Conservation (phyloP, 2,113 vertebrate genomes). For the Aphelocoma coerulescens region DNA sequence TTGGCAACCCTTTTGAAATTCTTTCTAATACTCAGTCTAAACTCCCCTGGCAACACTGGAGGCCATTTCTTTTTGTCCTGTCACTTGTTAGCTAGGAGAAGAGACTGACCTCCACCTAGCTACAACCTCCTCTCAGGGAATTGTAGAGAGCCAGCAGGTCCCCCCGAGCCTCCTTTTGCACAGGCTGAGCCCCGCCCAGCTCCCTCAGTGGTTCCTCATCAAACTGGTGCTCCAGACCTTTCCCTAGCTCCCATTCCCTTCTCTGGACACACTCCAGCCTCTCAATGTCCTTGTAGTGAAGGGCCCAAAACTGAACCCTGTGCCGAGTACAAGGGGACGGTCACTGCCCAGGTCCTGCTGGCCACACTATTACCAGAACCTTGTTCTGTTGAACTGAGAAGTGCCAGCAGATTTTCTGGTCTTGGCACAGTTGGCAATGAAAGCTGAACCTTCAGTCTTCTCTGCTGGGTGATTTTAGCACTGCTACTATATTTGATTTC, state of each 20-base stretch:
- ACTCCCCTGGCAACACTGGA: background rate
- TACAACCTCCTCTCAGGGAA: background rate
- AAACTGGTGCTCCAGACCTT: background rate
- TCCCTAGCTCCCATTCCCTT: background rate
- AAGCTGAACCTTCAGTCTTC: background rate
- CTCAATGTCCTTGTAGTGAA: background rate
- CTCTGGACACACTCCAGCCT: background rate
- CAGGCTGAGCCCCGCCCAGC: background rate
- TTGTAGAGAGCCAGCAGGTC: background rate
- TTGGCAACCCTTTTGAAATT: background rate
- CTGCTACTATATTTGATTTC: conserved; percentile 38
- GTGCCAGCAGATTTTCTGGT: background rate
- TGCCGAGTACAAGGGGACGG: fast-evolving
- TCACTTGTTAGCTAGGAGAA: background rate
- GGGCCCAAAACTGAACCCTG: background rate
- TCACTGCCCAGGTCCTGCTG: background rate
- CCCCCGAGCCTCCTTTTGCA: background rate
- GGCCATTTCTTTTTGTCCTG: background rate
- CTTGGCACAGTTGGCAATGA: background rate
- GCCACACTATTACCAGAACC: background rate
- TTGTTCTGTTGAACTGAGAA: background rate
- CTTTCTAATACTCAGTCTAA: background rate
- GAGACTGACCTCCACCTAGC: too few relatives aligned
- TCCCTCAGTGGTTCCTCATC: background rate
- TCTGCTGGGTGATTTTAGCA: conserved; percentile 38